Percentiles rank a stretch among this genome's conserved stretches.
Evolutionary conservation across 2,113 vertebrate genomes (phyloP).

Genomic region (Boulengerochromis microlepis): DNA sequence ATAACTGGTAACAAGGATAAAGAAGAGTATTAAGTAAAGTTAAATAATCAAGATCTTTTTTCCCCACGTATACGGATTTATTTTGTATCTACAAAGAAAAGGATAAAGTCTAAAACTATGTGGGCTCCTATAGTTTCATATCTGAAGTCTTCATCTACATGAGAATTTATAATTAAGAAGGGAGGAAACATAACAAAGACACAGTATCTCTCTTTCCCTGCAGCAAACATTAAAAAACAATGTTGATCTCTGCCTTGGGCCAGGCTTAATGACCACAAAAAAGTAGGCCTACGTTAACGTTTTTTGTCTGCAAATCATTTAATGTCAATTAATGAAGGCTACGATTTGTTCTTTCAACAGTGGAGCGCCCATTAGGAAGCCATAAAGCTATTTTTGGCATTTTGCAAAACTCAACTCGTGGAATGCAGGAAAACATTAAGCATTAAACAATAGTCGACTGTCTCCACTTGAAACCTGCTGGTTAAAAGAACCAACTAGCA

Average conservation of each 20-base stretch:
- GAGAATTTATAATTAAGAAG: slow-evolving; percentile 28
- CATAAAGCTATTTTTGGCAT: slow-evolving; percentile 21
- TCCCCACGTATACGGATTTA: not conserved
- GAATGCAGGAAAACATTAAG: slow-evolving; percentile 30
- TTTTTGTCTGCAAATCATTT: slow-evolving; percentile 43
- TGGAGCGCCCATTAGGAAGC: slow-evolving; percentile 20
- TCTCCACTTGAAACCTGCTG: slow-evolving; percentile 29
- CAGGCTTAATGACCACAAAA: slow-evolving; percentile 30
- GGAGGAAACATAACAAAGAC: slow-evolving; percentile 16
- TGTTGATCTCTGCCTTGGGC: slow-evolving; percentile 31
- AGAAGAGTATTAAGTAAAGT: not conserved
- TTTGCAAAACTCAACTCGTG: slow-evolving; percentile 16
- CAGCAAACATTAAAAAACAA: slow-evolving; percentile 23
- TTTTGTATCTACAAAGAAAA: not conserved
- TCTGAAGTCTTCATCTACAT: not conserved
- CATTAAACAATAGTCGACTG: slow-evolving; percentile 44
- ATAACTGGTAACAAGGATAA: not conserved
- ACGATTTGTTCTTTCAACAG: slow-evolving; percentile 37
- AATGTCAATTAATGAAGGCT: slow-evolving; percentile 53
- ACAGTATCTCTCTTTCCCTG: not conserved
- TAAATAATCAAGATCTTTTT: not conserved
- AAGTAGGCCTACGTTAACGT: slow-evolving; percentile 25
- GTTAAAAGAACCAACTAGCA: slow-evolving; percentile 11
- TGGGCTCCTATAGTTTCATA: not conserved
- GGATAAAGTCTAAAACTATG: not conserved